Percentiles rank a stretch among this genome's conserved stretches.
phyloP scores from a whole-genome alignment of 2,888 invertebrate genomes.

The Nomada ruficornis region DNA sequence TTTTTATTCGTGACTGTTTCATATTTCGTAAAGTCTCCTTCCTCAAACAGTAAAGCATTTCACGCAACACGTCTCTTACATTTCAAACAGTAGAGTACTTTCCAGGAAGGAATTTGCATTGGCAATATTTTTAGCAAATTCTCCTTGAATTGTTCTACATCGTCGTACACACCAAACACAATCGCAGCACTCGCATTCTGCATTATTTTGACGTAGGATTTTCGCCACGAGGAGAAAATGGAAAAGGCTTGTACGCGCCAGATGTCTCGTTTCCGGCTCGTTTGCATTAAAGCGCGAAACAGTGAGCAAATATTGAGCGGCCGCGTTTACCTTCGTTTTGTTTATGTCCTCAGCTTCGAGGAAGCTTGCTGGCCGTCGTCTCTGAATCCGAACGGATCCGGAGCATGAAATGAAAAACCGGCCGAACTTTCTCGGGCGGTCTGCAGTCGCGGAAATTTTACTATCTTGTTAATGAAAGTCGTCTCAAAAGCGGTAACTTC shows the following conservation, averaged over 20 bases:
- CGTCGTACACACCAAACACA: conserved; percentile 1
- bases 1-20: background rate
- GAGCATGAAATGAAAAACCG: conserved; percentile 42
- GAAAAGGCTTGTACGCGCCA: conserved; percentile 18
- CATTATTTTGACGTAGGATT: conserved; percentile 17
- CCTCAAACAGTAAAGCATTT: background rate
- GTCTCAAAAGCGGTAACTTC: conserved; percentile 43
- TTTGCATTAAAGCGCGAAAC: conserved; percentile 46
- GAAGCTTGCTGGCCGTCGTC: conserved; percentile 15
- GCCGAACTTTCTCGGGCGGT: conserved; percentile 46
- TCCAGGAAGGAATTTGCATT: background rate
- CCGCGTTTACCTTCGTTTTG: conserved; percentile 48
- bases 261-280: conserved; percentile 33
- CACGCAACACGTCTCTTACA: background rate
- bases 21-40: no score
- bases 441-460: conserved; percentile 35
- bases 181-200: background rate
- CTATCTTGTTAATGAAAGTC: conserved; percentile 57
- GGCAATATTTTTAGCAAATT: background rate
- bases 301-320: conserved; percentile 45
- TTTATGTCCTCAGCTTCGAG: conserved; percentile 39
- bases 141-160: background rate
- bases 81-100: background rate
- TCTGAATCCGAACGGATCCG: conserved; percentile 24
- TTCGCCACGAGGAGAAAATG: conserved; percentile 8